Evolutionary conservation across 2,888 invertebrate species (phyloP).

Genomic region (Drosophila mimica): DNA sequence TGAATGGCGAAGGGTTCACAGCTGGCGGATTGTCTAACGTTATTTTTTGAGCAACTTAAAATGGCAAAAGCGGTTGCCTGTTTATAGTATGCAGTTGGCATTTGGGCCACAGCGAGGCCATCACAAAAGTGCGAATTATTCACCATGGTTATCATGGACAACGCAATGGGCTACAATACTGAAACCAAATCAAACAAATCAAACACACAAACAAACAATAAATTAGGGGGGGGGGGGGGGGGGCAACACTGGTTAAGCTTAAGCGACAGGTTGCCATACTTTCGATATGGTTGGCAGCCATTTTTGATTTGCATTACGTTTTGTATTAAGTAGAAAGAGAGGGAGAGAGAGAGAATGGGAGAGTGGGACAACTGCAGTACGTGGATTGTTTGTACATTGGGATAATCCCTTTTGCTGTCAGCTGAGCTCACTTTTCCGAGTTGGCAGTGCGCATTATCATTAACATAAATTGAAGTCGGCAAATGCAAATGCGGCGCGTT

Average conservation of each 20-base stretch:
- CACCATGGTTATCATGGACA: constrained; percentile 59
- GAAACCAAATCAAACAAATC: constrained; percentile 38
- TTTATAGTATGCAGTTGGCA: neutral
- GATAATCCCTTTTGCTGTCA: constrained; percentile 79
- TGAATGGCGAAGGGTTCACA: constrained; percentile 9
- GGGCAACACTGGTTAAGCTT: constrained; percentile 26
- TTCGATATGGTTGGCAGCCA: constrained; percentile 46
- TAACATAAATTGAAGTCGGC: constrained; percentile 43
- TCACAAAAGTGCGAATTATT: constrained; percentile 54
- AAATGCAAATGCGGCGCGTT: constrained; percentile 43
- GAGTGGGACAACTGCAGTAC: constrained; percentile 38
- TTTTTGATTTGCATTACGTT: constrained; percentile 49
- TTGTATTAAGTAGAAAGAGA: constrained; percentile 13
- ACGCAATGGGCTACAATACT: constrained; percentile 47
- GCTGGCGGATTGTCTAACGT: neutral
- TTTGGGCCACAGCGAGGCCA: neutral
- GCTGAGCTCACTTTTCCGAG: constrained; percentile 72
- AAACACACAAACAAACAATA: constrained; percentile 34
- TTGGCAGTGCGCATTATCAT: constrained; percentile 54
- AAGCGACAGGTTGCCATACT: constrained; percentile 54
- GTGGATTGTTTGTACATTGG: constrained; percentile 67
- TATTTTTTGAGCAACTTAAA: constrained; percentile 1
- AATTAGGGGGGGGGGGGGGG: neutral
- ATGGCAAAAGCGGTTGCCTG: constrained; percentile 15
- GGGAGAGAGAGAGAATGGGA: neutral